Evolutionary conservation across 1,140 invertebrate genomes (phyloP).

Genomic region (Bombus huntii): DNA sequence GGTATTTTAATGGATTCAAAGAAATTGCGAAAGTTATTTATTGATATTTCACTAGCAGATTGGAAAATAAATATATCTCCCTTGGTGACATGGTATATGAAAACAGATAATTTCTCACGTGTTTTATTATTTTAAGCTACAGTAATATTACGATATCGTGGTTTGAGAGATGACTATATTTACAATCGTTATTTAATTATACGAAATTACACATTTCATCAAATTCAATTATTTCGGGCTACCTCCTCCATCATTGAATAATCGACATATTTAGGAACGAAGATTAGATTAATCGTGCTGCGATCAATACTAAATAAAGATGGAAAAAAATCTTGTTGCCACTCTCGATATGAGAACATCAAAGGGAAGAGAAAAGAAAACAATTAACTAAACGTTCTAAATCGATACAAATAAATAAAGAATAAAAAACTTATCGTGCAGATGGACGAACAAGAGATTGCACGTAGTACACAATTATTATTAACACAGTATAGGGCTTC

Average conservation of each 20-base stretch:
- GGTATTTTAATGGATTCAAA: background rate
- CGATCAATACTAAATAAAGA: background rate
- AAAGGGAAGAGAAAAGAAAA: background rate
- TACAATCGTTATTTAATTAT: background rate
- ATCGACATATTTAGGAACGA: constrained; percentile 7
- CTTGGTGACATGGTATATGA: too few relatives aligned
- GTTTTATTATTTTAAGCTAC: constrained; percentile 5
- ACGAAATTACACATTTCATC: background rate
- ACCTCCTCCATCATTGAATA: background rate
- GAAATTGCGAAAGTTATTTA: background rate
- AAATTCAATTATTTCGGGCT: background rate
- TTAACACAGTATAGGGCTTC: constrained; percentile 64
- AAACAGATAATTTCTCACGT: constrained; percentile 4
- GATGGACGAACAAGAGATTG: background rate
- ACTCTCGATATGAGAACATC: background rate
- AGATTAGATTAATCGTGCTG: background rate
- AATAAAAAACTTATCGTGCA: background rate
- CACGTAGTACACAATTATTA: constrained; percentile 66
- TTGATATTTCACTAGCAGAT: background rate
- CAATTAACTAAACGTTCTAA: background rate
- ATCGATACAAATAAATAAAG: constrained; percentile 10
- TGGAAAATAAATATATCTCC: background rate
- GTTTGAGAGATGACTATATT: background rate
- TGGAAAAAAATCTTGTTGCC: background rate
- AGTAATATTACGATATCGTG: background rate